phyloP scores from a whole-genome alignment of 1,140 invertebrate species.

The Gryon sp. region DNA sequence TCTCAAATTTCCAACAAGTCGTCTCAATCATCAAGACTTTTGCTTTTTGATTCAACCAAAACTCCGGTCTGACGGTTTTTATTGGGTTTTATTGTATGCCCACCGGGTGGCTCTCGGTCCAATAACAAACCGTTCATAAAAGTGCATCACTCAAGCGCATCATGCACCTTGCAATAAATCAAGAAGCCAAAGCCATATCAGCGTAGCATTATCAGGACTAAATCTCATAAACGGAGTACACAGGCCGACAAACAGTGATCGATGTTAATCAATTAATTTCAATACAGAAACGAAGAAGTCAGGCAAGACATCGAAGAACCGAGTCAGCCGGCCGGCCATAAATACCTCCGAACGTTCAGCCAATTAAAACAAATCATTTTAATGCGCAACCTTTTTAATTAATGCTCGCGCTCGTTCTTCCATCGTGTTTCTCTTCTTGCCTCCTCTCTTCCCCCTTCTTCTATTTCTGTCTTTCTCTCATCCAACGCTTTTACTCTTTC shows the following conservation, averaged over 20 bases:
- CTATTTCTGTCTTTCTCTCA: conserved; percentile 3
- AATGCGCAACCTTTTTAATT: conserved; percentile 81
- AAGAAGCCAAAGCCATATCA: conserved; percentile 26
- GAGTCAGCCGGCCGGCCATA: conserved; percentile 68
- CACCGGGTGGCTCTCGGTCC: conserved; percentile 46
- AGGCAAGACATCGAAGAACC: conserved; percentile 44
- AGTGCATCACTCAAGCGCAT: conserved; percentile 45
- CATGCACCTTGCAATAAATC: conserved; percentile 28
- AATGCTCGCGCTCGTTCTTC: conserved; percentile 76
- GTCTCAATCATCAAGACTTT: conserved; percentile 4
- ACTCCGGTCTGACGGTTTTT: too few relatives aligned
- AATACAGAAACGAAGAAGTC: conserved; percentile 60
- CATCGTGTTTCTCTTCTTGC: conserved; percentile 68
- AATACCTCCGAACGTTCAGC: conserved; percentile 79
- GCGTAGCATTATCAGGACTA: conserved; percentile 41
- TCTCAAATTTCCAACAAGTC: neutral
- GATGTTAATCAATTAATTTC: conserved; percentile 63
- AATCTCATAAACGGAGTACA: conserved; percentile 58
- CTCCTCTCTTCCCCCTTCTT: conserved; percentile 30
- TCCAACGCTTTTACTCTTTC: conserved; percentile 56
- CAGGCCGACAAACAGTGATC: conserved; percentile 61
- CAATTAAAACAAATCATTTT: conserved; percentile 81
- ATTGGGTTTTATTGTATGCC: conserved; percentile 54
- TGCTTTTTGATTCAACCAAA: too few relatives aligned
- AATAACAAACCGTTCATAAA: conserved; percentile 52